These are phyloP conservation scores for Ursus arctos DNA, from an alignment of 2,113 vertebrate genomes.

Conservation along the genomic window DNA sequence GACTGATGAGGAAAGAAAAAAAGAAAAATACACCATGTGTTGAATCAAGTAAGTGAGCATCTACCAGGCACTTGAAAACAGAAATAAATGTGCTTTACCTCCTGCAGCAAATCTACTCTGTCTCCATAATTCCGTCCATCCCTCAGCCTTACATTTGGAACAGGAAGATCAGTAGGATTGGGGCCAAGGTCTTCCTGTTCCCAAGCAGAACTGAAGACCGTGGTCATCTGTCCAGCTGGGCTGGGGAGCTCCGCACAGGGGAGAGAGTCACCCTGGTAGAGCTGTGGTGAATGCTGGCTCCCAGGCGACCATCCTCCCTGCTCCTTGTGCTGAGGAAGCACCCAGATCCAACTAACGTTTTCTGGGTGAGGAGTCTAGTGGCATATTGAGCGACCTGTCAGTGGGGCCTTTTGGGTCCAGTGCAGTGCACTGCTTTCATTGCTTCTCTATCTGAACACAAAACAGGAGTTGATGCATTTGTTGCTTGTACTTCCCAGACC, in stretches of 20 bases:
- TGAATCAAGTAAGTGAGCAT: not conserved
- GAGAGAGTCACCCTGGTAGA: fast-evolving
- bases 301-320: not conserved
- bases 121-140: too few relatives aligned
- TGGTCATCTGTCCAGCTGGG: not conserved
- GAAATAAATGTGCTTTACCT: too few relatives aligned
- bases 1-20: not conserved
- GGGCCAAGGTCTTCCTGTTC: too few relatives aligned
- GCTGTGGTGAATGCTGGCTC: not conserved
- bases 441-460: not conserved
- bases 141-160: not conserved
- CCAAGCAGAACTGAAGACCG: not conserved
- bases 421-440: too few relatives aligned
- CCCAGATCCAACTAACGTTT: not conserved
- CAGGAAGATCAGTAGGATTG: too few relatives aligned
- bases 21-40: not conserved
- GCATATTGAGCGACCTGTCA: not conserved
- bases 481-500: not conserved
- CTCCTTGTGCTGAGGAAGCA: too few relatives aligned
- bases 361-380: not conserved
- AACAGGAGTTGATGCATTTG: not conserved
- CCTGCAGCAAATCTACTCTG: too few relatives aligned
- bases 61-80: not conserved
- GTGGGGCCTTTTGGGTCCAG: not conserved
- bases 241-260: not conserved